Evolutionary conservation across 2,113 vertebrate species (phyloP).

Genomic region (Neogobius melanostomus): DNA sequence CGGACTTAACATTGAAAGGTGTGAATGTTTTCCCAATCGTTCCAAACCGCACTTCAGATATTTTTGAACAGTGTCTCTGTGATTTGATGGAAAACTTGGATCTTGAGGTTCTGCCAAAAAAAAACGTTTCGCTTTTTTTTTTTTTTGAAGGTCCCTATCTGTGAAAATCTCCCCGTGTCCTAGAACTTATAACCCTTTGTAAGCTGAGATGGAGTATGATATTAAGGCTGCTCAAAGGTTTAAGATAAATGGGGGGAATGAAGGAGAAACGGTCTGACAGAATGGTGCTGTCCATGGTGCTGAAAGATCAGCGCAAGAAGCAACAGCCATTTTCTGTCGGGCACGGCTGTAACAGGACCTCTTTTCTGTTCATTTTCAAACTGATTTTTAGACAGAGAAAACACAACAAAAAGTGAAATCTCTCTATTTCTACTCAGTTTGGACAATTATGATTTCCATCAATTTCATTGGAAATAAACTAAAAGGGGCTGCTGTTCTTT

Average conservation of each 20-base stretch:
- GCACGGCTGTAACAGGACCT: too few species aligned
- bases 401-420: too few species aligned
- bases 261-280: not conserved
- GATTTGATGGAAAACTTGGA: not conserved
- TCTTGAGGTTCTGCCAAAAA: not conserved
- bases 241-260: not conserved
- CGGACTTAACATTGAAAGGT: not conserved
- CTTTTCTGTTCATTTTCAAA: too few species aligned
- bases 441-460: too few species aligned
- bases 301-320: not conserved
- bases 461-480: too few species aligned
- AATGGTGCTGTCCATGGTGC: not conserved
- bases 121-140: not conserved
- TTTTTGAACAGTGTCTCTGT: not conserved
- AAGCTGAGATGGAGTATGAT: not conserved
- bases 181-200: not conserved
- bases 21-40: not conserved
- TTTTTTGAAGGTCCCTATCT: not conserved
- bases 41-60: not conserved
- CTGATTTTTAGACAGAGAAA: too few species aligned
- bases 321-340: not conserved
- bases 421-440: too few species aligned
- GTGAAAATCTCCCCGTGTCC: not conserved
- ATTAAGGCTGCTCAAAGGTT: too few species aligned
- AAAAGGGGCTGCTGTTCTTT: too few species aligned